Conservation (phyloP, 2,888 invertebrate species). For the Isoperla grammatica region DNA sequence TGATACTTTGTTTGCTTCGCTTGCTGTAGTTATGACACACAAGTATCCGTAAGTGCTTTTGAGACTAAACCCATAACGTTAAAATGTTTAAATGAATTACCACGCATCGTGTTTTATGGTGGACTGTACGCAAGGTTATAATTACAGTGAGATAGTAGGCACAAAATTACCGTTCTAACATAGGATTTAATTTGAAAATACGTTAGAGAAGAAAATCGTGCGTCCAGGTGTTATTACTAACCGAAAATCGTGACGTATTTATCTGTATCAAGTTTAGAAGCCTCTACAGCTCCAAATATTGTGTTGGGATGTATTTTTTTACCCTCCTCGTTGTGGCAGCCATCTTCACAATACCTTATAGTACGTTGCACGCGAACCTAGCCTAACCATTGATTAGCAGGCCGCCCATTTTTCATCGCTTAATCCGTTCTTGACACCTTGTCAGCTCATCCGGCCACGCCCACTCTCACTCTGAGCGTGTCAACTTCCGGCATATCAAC, state of each 20-base stretch:
- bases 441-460: background rate
- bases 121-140: background rate
- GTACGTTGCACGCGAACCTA: too few species aligned
- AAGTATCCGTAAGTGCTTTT: too few species aligned
- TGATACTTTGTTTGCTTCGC: too few species aligned
- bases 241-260: constrained; percentile 11
- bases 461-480: background rate
- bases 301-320: too few species aligned
- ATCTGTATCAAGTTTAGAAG: constrained; percentile 1
- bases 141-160: background rate
- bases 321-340: too few species aligned
- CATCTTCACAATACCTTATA: too few species aligned
- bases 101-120: too few species aligned
- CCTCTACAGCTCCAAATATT: too few species aligned
- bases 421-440: constrained; percentile 17
- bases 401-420: constrained; percentile 8
- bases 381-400: constrained; percentile 4
- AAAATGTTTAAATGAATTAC: too few species aligned
- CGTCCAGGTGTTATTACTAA: constrained; percentile 3
- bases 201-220: constrained; percentile 1
- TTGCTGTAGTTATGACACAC: too few species aligned
- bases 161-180: background rate
- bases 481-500: constrained; percentile 2
- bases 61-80: too few species aligned
- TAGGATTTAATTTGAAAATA: constrained; percentile 17